These are phyloP conservation scores for Marmota flaviventris DNA, from an alignment of 2,113 vertebrate species.

Conservation along the genomic window DNA sequence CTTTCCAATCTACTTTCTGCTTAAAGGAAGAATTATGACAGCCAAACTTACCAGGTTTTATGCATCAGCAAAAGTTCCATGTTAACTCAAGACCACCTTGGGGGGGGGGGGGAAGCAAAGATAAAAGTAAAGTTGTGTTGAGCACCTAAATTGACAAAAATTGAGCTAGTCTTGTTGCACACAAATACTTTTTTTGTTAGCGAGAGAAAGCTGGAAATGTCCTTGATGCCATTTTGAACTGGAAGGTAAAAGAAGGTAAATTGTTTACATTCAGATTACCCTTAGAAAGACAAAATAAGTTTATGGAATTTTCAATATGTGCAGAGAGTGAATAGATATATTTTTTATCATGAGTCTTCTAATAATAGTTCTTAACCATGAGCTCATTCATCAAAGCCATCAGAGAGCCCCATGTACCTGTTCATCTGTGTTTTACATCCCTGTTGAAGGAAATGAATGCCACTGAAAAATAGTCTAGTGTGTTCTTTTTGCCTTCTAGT, in stretches of 20 bases:
- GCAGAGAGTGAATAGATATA: neutral
- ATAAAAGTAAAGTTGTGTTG: neutral
- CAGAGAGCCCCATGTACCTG: neutral
- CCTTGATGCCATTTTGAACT: neutral
- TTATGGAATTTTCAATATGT: neutral
- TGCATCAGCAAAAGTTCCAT: neutral
- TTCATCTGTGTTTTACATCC: neutral
- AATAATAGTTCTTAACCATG: neutral
- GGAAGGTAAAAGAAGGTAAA: neutral
- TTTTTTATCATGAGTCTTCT: neutral
- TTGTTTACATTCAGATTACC: neutral
- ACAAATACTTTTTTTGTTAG: neutral
- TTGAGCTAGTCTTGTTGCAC: neutral
- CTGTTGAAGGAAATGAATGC: neutral
- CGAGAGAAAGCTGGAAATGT: neutral
- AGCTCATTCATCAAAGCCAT: neutral
- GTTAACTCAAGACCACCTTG: neutral
- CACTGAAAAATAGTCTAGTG: neutral
- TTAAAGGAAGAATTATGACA: neutral
- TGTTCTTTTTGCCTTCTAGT: neutral
- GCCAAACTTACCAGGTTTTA: conserved; percentile 11
- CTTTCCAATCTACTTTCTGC: conserved; percentile 9
- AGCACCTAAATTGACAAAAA: neutral
- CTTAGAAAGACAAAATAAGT: neutral
- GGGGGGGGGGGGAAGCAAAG: neutral